These are phyloP conservation scores for Furcula furcula DNA, from an alignment of 2,888 invertebrate genomes.

Conservation along the genomic window DNA sequence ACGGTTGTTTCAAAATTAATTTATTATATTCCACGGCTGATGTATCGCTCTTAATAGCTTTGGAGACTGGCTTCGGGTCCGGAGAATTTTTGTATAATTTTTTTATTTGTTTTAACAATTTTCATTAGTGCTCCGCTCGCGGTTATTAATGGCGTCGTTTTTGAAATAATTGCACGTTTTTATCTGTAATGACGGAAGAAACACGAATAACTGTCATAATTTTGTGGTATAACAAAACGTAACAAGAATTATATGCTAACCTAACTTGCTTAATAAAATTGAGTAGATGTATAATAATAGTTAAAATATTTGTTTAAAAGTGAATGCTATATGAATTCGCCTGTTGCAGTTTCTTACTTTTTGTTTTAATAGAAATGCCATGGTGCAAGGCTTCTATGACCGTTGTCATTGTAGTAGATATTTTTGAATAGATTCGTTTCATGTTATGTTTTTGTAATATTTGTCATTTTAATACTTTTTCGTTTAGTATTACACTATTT, in stretches of 20 bases:
- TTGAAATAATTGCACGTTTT: constrained; percentile 31
- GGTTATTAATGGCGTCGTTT: constrained; percentile 28
- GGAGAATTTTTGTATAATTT: constrained; percentile 9
- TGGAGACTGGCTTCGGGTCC: constrained; percentile 2
- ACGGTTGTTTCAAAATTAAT: constrained; percentile 22
- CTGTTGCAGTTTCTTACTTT: too few species aligned
- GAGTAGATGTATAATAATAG: constrained; percentile 8
- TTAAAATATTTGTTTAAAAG: too few species aligned
- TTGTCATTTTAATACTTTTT: too few species aligned
- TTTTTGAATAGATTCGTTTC: neutral
- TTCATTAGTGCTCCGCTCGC: constrained; percentile 9
- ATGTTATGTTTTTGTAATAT: neutral
- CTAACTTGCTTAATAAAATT: constrained; percentile 13
- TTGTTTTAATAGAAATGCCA: too few species aligned
- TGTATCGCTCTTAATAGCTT: constrained; percentile 18
- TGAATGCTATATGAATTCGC: too few species aligned
- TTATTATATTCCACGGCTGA: constrained; percentile 24
- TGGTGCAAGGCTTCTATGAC: too few species aligned
- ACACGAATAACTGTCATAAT: constrained; percentile 31
- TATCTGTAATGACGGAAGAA: constrained; percentile 27
- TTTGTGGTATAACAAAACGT: constrained; percentile 19
- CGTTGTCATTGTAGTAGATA: too few species aligned
- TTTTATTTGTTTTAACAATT: constrained; percentile 20
- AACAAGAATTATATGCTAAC: constrained; percentile 27
- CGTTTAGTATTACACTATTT: too few species aligned